These are phyloP conservation scores for Himalopsyche anomala DNA, from an alignment of 2,888 invertebrate species.

Conservation along the genomic window DNA sequence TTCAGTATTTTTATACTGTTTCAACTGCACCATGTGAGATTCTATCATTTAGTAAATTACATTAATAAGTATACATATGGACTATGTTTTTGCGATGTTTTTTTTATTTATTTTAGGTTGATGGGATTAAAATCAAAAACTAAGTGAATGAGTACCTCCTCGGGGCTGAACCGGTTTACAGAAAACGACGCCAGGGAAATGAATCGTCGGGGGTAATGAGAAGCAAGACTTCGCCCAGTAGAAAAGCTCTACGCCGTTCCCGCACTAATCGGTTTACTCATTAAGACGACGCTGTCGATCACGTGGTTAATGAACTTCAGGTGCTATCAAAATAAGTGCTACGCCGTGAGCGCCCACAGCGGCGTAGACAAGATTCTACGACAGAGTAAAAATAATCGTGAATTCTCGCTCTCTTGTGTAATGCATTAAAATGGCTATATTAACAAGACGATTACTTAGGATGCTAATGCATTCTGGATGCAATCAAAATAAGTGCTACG, in stretches of 20 bases:
- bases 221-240: slow-evolving; percentile 4
- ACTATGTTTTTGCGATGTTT: too few relatives aligned
- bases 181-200: background rate
- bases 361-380: slow-evolving; percentile 31
- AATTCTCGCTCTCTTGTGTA: background rate
- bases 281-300: slow-evolving; percentile 61
- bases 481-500: slow-evolving; percentile 34
- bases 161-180: slow-evolving; percentile 42
- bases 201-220: slow-evolving; percentile 43
- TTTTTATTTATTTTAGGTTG: too few relatives aligned
- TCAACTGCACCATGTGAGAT: too few relatives aligned
- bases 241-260: slow-evolving; percentile 35
- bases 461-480: slow-evolving; percentile 18
- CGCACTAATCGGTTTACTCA: slow-evolving; percentile 63
- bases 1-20: too few relatives aligned
- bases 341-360: background rate
- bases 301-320: slow-evolving; percentile 55
- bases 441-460: background rate
- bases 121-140: background rate
- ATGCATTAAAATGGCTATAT: background rate
- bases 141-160: slow-evolving; percentile 11
- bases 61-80: too few relatives aligned
- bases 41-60: too few relatives aligned
- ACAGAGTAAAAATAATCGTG: slow-evolving; percentile 1
- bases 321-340: slow-evolving; percentile 36